Evolutionary conservation across 1,140 invertebrate species (phyloP), one percentile per base, ranked within the genome.

Genomic region (Lycorma delicatula): DNA sequence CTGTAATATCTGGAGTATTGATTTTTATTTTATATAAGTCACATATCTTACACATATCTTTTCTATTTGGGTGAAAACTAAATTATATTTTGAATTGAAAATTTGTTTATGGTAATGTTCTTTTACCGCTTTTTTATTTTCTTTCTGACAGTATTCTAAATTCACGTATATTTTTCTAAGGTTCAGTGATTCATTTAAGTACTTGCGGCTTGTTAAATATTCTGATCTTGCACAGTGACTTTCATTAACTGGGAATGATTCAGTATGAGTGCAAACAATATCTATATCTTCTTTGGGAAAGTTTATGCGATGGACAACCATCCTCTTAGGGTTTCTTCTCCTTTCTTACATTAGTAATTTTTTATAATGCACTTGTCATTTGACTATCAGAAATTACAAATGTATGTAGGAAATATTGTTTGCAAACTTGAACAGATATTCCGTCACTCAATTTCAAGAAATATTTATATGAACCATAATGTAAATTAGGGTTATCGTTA

Each of bases 121-220:
- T 64, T 74, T 75, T 0, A 77, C 73, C 55, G 66, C 62, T 25
- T 62, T 41, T 16, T n/a, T 20, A 41, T 41, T 41, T 41, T 16
- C 20, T n/a, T 16, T 20, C n/a, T 16, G 20, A 41, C 38, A 41
- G 3, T 74, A 64, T 54, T 53, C 68, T 47, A 64, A 64, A 67
- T 76, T 75, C 66, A 75, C 67, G 58, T 72, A 75, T 70, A 76
- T 75, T 46, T 75, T 71, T 67, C 71, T 74, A 56, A 75, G 70
- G 63, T 67, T 77, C 48, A 77, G 66, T 64, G 64, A 68, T 7
- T 68, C 61, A 50, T 71, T 67, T 63, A 76, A 66, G 66, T 73
- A 75, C 58, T 76, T 72, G 64, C 72, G 72, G 47, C 71, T 74
- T 53, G 67, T 13, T 5, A 16, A 69, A 50, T 72, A 74, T 63